These are phyloP conservation scores for Vanessa tameamea DNA, from an alignment of 1,140 invertebrate genomes.

Conservation along the genomic window DNA sequence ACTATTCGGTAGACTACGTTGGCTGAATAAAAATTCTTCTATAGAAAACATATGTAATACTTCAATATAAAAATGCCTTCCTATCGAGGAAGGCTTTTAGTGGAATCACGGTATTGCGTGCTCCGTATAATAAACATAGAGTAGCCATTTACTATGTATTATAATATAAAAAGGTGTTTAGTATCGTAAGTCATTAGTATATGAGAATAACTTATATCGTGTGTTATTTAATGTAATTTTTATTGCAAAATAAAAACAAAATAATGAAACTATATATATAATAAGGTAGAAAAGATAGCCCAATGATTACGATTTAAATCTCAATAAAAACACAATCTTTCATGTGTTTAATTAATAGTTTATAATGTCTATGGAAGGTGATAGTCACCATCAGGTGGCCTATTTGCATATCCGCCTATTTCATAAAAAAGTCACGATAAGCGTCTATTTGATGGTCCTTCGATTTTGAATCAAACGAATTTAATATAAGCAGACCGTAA, in stretches of 20 bases:
- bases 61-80: conserved; percentile 34
- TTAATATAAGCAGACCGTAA: neutral
- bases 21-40: conserved; percentile 42
- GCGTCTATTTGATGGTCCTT: too few species aligned
- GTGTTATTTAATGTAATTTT: neutral
- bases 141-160: conserved; percentile 21
- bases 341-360: too few species aligned
- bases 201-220: neutral
- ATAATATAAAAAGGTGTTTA: conserved; percentile 24
- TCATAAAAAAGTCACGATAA: too few species aligned
- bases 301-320: too few species aligned
- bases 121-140: conserved; percentile 31
- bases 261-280: neutral
- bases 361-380: too few species aligned
- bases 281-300: too few species aligned
- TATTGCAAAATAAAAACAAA: neutral
- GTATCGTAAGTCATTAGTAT: conserved; percentile 14
- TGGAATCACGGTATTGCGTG: conserved; percentile 36
- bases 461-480: too few species aligned
- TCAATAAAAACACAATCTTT: too few species aligned
- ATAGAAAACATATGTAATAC: conserved; percentile 34
- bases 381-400: too few species aligned
- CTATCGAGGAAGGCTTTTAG: conserved; percentile 36
- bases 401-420: too few species aligned
- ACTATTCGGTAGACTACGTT: conserved; percentile 38